Evolutionary conservation across 1,140 invertebrate species (phyloP), one percentile per base, ranked within the genome.

Genomic region (Agrypnia vestita): DNA sequence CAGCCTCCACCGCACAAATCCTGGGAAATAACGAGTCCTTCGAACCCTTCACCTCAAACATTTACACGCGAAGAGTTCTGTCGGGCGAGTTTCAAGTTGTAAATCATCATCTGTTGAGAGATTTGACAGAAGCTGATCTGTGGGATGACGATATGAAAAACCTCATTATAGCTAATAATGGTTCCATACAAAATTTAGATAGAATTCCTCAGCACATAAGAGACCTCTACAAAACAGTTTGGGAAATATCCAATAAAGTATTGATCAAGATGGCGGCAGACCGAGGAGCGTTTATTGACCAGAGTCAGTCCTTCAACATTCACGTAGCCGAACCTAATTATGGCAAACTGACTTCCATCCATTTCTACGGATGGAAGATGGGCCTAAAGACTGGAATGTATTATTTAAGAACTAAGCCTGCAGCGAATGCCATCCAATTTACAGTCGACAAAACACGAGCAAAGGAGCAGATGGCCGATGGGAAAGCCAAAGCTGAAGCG

Each of bases 321-420:
- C 97, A 99, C 86, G 97, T 99, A 72, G 97, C 96, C 9, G 94
- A 97, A 85, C 97, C 98, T 6, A 97, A 95, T 84, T 97, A 96
- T 87, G 96, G 95, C 1, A 98, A 98, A 87, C 89, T 99, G 19
- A 97, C 97, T 1, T 99, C 98, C 8, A 99, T 99, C 93, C 98
- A 99, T 88, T 99, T 99, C 88, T 97, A 97, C 88, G 97, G 95
- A 0, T 99, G 98, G 98, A 95, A 97, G 91, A 91, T 94, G 87
- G 97, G 98, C 8, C 90, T 99, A 12, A 99, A 99, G 90, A 99
- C 98, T 43, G 98, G 98, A 49, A 99, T 99, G 97, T 99, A 99
- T 88, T 99, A 99, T 87, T 90, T 99, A 77, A 91, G 98, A 43
- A 99, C 97, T 0, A 99, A 98, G 85, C 97, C 98, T 9, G 98